These are phyloP conservation scores for Pandion haliaetus DNA, from an alignment of 2,113 vertebrate genomes.

Conservation along the genomic window DNA sequence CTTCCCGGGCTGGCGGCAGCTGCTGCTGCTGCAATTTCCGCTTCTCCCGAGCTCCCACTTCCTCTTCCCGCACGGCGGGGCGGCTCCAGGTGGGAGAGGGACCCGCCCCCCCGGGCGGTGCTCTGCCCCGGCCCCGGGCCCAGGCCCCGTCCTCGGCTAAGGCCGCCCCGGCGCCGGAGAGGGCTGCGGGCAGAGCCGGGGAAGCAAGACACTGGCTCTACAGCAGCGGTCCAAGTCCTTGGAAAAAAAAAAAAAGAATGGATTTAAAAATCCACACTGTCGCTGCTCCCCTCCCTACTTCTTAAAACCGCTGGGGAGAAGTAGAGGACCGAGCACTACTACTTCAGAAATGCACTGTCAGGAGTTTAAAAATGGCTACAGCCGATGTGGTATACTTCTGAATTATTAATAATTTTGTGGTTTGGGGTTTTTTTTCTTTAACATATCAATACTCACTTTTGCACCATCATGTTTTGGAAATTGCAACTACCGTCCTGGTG, in stretches of 20 bases:
- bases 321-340: accelerated
- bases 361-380: background rate
- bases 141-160: too few species aligned
- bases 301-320: background rate
- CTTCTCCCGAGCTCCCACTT: constrained; percentile 69
- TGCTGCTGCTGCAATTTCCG: constrained; percentile 79
- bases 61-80: constrained; percentile 48
- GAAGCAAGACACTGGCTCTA: accelerated
- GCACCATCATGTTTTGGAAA: background rate
- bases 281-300: accelerated
- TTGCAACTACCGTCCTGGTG: accelerated
- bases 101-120: background rate
- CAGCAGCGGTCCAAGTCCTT: background rate
- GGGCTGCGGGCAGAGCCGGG: background rate
- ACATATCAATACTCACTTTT: background rate
- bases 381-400: too few species aligned
- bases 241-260: too few species aligned
- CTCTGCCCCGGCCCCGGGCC: background rate
- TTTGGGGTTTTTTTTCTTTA: too few species aligned
- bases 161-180: too few species aligned
- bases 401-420: too few species aligned
- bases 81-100: constrained; percentile 54
- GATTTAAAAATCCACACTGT: accelerated
- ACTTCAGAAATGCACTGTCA: background rate
- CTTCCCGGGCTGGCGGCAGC: background rate